Conservation (phyloP, 2,113 vertebrate genomes). For the Callaeas wilsoni region DNA sequence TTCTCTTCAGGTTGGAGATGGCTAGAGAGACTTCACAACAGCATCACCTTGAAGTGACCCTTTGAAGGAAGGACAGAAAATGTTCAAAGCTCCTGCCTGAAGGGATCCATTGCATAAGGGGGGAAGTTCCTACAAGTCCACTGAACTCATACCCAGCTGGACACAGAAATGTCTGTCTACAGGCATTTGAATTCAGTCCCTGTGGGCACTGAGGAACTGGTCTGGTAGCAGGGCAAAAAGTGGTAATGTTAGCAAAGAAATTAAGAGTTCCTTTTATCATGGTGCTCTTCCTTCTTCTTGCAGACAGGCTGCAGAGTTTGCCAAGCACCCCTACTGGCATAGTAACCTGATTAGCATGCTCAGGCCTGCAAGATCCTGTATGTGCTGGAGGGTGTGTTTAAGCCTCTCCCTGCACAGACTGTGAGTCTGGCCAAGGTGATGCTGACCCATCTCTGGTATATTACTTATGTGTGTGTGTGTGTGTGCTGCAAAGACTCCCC, state of each 20-base stretch:
- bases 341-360: neutral
- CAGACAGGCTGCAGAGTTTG: neutral
- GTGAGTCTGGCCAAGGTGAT: slow-evolving; percentile 23
- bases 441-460: neutral
- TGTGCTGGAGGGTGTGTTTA: neutral
- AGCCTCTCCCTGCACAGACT: neutral
- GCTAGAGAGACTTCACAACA: neutral
- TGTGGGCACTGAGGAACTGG: neutral
- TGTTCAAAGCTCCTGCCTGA: neutral
- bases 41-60: neutral
- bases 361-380: neutral
- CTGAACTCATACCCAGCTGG: neutral
- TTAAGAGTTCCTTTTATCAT: neutral
- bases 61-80: neutral
- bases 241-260: neutral
- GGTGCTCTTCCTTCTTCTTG: neutral
- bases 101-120: neutral
- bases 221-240: neutral
- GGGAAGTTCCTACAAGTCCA: neutral
- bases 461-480: too few relatives aligned
- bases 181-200: neutral
- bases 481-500: neutral
- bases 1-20: neutral
- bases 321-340: neutral
- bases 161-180: neutral